phyloP scores from a whole-genome alignment of 2,888 invertebrate genomes.

The Lordiphosa andalusiaca region DNA sequence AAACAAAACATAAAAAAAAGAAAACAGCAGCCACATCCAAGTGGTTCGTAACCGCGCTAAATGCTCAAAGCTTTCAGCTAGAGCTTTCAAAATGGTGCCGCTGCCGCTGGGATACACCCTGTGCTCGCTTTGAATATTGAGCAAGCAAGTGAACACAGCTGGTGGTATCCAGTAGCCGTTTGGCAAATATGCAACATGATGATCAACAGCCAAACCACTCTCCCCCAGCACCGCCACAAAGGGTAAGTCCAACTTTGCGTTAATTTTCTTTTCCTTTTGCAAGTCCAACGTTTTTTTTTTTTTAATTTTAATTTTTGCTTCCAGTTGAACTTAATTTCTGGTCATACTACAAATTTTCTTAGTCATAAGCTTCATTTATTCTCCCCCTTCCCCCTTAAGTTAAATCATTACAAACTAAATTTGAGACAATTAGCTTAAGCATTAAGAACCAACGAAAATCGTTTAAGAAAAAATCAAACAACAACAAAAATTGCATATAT shows the following conservation, averaged over 20 bases:
- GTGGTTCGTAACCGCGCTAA: slow-evolving; percentile 53
- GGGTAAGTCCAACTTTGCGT: slow-evolving; percentile 43
- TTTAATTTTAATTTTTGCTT: slow-evolving; percentile 20
- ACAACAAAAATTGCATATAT: slow-evolving; percentile 74
- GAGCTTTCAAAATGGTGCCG: slow-evolving; percentile 65
- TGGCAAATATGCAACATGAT: slow-evolving; percentile 50
- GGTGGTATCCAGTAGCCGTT: slow-evolving; percentile 97
- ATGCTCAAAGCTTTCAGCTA: slow-evolving; percentile 30
- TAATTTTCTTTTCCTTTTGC: slow-evolving; percentile 41
- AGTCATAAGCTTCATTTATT: slow-evolving; percentile 66
- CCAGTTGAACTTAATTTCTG: slow-evolving; percentile 43
- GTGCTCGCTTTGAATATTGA: slow-evolving; percentile 91
- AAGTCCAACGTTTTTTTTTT: slow-evolving; percentile 56
- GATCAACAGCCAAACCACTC: slow-evolving; percentile 9
- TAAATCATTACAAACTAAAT: slow-evolving; percentile 39
- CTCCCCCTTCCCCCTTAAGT: slow-evolving; percentile 24
- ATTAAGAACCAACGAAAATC: slow-evolving; percentile 30
- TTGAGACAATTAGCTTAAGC: slow-evolving; percentile 39
- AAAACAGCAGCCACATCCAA: slow-evolving; percentile 1
- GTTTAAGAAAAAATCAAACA: slow-evolving; percentile 33
- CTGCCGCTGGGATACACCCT: slow-evolving; percentile 97
- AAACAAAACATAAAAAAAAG: not conserved
- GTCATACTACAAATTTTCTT: slow-evolving; percentile 53
- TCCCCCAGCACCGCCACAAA: no score
- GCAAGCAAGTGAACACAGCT: slow-evolving; percentile 95